phyloP scores from a whole-genome alignment of 1,140 invertebrate genomes.

The Idris sp. region DNA sequence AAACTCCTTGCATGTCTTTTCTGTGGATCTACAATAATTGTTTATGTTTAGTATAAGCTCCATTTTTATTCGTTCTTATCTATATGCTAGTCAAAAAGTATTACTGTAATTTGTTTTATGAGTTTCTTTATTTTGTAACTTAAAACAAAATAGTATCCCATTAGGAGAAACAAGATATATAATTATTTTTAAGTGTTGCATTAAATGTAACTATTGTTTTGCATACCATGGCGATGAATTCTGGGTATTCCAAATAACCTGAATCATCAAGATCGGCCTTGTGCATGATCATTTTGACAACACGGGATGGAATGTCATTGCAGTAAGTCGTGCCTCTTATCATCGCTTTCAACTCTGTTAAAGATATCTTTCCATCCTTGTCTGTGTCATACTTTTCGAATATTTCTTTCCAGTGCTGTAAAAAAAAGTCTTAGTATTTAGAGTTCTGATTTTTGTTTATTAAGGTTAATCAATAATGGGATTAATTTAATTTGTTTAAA shows the following conservation, averaged over 20 bases:
- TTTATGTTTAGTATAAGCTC: too few species aligned
- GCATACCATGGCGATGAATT: constrained; percentile 89
- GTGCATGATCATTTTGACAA: constrained; percentile 84
- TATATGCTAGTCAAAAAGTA: too few species aligned
- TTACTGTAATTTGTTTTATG: too few species aligned
- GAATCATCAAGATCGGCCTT: constrained; percentile 85
- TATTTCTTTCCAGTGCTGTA: constrained; percentile 76
- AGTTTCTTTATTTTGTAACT: too few species aligned
- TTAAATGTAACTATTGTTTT: background rate
- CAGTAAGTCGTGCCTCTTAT: constrained; percentile 82
- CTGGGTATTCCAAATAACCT: constrained; percentile 85
- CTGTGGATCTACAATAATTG: constrained; percentile 76
- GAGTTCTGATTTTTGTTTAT: too few species aligned
- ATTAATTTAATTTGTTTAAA: too few species aligned
- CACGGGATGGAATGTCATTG: constrained; percentile 85
- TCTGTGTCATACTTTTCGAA: constrained; percentile 86
- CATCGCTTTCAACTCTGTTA: constrained; percentile 83
- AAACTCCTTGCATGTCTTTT: constrained; percentile 81
- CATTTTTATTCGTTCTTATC: too few species aligned
- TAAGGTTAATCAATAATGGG: too few species aligned
- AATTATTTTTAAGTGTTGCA: too few species aligned
- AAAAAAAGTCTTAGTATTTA: too few species aligned
- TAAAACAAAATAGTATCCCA: too few species aligned
- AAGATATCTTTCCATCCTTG: constrained; percentile 85
- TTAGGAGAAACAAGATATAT: too few species aligned